Percentiles rank a stretch among this genome's conserved stretches.
phyloP scores from a whole-genome alignment of 1,140 invertebrate genomes.

The Nymphalis io region DNA sequence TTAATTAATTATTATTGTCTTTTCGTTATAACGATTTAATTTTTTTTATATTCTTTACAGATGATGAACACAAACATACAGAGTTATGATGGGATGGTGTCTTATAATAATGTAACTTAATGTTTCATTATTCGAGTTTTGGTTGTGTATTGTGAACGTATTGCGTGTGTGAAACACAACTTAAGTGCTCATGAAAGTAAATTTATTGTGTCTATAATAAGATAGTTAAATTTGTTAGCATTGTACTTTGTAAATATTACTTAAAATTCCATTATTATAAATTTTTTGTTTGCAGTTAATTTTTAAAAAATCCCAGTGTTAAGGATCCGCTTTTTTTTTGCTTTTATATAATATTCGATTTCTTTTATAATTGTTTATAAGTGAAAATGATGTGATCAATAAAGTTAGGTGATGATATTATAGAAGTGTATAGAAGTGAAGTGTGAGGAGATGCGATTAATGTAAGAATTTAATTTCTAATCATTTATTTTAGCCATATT shows the following conservation, averaged over 20 bases:
- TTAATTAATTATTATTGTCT: too few species aligned
- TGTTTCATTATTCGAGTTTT: conserved; percentile 62
- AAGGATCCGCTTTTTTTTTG: conserved; percentile 23
- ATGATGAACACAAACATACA: conserved; percentile 65
- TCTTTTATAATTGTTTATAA: conserved; percentile 32
- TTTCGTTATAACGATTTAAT: not conserved
- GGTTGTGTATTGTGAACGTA: conserved; percentile 39
- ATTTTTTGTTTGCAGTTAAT: conserved; percentile 12
- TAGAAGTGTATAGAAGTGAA: conserved; percentile 19
- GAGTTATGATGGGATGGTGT: conserved; percentile 77
- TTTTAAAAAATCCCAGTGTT: conserved; percentile 20
- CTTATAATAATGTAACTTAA: conserved; percentile 26
- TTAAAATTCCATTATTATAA: conserved; percentile 16
- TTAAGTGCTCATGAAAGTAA: conserved; percentile 21
- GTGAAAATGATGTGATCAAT: conserved; percentile 49
- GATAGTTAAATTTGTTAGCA: conserved; percentile 17
- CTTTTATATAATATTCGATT: conserved; percentile 24
- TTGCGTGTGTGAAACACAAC: conserved; percentile 31
- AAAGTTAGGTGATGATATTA: conserved; percentile 10
- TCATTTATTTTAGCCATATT: conserved; percentile 11
- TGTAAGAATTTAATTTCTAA: conserved; percentile 15
- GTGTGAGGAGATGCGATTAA: not conserved
- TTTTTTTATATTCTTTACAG: conserved; percentile 42
- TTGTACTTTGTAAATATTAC: conserved; percentile 28
- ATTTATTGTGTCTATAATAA: conserved; percentile 6